A percentile compares a stretch with the other conserved stretches of the same genome.
Conservation (phyloP, 1,140 invertebrate genomes). For the Drosophila serrata region DNA sequence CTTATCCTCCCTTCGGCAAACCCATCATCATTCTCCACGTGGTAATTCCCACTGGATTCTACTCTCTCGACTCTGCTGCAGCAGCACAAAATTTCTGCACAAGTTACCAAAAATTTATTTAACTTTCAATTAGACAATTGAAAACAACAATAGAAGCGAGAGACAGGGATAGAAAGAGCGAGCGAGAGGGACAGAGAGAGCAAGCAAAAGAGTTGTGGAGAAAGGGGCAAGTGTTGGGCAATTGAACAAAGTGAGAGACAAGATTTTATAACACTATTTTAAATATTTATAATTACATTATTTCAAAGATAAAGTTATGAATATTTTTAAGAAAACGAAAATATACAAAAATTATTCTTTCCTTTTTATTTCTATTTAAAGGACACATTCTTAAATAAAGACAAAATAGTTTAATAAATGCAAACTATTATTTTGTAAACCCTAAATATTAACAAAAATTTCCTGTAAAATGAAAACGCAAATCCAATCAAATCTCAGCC, state of each 20-base stretch:
- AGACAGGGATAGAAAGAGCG: no score
- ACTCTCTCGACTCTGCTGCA: conserved; percentile 54
- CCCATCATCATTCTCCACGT: conserved; percentile 3
- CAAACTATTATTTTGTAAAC: neutral
- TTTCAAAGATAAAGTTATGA: no score
- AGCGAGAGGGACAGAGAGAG: no score
- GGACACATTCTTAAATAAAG: neutral
- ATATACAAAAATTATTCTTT: no score
- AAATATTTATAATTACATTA: neutral
- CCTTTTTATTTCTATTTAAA: neutral
- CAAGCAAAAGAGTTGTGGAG: neutral
- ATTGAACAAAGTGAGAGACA: neutral
- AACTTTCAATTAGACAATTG: conserved; percentile 82
- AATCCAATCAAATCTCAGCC: conserved; percentile 37
- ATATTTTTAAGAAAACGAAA: no score
- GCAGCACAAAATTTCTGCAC: conserved; percentile 74
- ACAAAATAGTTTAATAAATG: neutral
- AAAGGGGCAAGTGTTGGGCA: no score
- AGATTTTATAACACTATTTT: neutral
- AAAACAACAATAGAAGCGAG: conserved; percentile 39
- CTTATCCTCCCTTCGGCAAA: neutral
- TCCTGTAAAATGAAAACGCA: conserved; percentile 8
- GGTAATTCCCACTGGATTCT: conserved; percentile 33
- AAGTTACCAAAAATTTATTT: conserved; percentile 74
- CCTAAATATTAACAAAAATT: neutral